Evolutionary conservation across 2,113 vertebrate species (phyloP), one percentile per base, ranked within the genome.

Genomic region (Balaeniceps rex): DNA sequence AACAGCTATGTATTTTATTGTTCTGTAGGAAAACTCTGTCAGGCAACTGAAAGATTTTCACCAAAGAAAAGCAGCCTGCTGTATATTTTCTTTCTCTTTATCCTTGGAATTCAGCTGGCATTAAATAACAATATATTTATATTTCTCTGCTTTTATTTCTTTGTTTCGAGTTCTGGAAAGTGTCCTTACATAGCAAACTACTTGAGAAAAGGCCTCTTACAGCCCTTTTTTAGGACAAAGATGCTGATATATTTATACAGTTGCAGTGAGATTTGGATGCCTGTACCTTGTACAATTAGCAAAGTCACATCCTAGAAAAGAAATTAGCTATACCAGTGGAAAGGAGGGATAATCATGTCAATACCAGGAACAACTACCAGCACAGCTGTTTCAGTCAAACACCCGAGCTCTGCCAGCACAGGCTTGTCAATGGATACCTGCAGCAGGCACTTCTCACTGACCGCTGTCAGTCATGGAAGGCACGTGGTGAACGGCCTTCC

Each of bases 401-500:
- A 54, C 19, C 55, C 38, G 58, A 69, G 36, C 44, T 87, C 28
- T 74, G 36, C 36, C 68, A 64, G 42, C 28, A 28, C 13, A 19
- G 40, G 22, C 47, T 81, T 79, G 47, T 71, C 57, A 19, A 23
- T 54, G 25, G n/a, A 8, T 40, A 16, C 51, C 28, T 58, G 34
- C 63, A 89, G 49, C 49, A 58, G 34, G 16, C 31, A 34, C 33
- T 74, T 74, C 61, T 69, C 34, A 42, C 66, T 60, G 75, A 74
- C 14, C 0, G 0, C 31, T 0, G 0, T 49, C 54, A 44, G 0
- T 74, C 83, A 54, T 0, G 1, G 40, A 76, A 63, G 9, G 28
- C 19, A 17, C 0, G 1, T 34, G 36, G 60, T 63, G 34, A 66
- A 54, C 3, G 3, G 12, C 22, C 40, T 68, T 65, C 54, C 52